Evolutionary conservation across 2,888 invertebrate genomes (phyloP), one percentile per base, ranked within the genome.

Genomic region (Napeogenes sylphis): DNA sequence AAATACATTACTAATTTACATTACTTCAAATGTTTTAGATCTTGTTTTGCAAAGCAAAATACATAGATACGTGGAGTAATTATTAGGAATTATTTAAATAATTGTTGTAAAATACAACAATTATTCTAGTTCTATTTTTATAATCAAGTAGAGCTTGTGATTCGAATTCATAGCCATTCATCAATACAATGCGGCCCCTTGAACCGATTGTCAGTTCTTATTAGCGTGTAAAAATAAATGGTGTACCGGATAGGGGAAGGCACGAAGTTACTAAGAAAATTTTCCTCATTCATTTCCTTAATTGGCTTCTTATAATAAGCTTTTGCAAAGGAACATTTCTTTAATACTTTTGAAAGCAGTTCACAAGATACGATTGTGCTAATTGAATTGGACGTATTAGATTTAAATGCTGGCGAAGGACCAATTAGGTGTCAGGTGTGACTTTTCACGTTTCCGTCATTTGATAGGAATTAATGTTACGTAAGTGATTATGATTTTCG

Each of bases 201-300:
- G 69, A 72, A 70, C 64, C 68, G 70, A 71, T 71, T 84, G 85
- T 86, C 87, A 83, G 81, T 80, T 81, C 83, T 84, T 83, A 85
- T 87, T 87, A 76, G 71, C 74, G 79, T 76, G 81, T 81, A 84
- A 82, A 86, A 85, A 85, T 82, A 83, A 86, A 87, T 83, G 84
- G 79, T 78, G 74, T 79, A 76, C 73, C 73, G 73, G 73, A 74
- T 65, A 73, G 77, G 76, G 78, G 74, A 75, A 72, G 74, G 70
- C 69, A 68, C 62, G 69, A 69, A 74, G 72, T 72, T 70, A 71
- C 75, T 73, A 73, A 75, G 73, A 74, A 71, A 72, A 73, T 69
- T 75, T 69, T 74, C 70, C 69, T 69, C 64, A 67, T 71, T 73
- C 73, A 72, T 74, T 72, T 69, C 66, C 69, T 69, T 72, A 73